These are phyloP conservation scores for Nasonia longicornis DNA, from an alignment of 1,140 invertebrate species.

Conservation along the genomic window DNA sequence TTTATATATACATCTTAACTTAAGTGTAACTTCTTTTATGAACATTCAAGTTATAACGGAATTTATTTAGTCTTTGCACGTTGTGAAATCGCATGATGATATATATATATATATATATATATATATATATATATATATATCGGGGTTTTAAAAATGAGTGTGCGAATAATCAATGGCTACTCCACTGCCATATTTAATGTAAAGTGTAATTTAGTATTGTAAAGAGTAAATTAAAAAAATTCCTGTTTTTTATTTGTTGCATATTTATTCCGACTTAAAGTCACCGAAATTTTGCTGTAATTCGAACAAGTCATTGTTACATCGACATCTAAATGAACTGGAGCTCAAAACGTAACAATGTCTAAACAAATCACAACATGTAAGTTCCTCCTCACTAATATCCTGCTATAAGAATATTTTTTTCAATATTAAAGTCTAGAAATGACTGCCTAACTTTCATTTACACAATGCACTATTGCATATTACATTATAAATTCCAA, in stretches of 20 bases:
- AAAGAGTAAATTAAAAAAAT: slow-evolving; percentile 51
- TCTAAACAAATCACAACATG: slow-evolving; percentile 67
- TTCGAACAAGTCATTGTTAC: slow-evolving; percentile 70
- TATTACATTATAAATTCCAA: slow-evolving; percentile 26
- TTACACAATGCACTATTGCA: slow-evolving; percentile 35
- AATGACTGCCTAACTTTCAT: slow-evolving; percentile 35
- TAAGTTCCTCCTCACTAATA: slow-evolving; percentile 66
- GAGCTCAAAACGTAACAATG: slow-evolving; percentile 69
- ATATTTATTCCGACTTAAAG: slow-evolving; percentile 70
- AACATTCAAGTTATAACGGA: slow-evolving; percentile 15
- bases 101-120: neutral
- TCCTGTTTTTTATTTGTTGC: slow-evolving; percentile 68
- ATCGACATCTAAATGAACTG: slow-evolving; percentile 69
- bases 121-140: neutral
- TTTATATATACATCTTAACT: slow-evolving; percentile 4
- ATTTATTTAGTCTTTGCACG: slow-evolving; percentile 42
- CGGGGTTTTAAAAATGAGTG: slow-evolving; percentile 35
- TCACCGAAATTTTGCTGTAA: slow-evolving; percentile 70
- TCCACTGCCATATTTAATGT: slow-evolving; percentile 23
- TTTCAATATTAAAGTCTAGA: slow-evolving; percentile 22
- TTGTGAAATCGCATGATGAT: slow-evolving; percentile 43
- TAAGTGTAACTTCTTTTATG: slow-evolving; percentile 14
- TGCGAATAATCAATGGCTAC: slow-evolving; percentile 28
- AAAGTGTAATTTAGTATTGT: slow-evolving; percentile 43
- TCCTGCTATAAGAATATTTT: slow-evolving; percentile 55